A percentile compares a stretch with the other conserved stretches of the same genome.
These are phyloP conservation scores for Urocitellus parryii DNA, from an alignment of 2,113 vertebrate species.

Conservation along the genomic window DNA sequence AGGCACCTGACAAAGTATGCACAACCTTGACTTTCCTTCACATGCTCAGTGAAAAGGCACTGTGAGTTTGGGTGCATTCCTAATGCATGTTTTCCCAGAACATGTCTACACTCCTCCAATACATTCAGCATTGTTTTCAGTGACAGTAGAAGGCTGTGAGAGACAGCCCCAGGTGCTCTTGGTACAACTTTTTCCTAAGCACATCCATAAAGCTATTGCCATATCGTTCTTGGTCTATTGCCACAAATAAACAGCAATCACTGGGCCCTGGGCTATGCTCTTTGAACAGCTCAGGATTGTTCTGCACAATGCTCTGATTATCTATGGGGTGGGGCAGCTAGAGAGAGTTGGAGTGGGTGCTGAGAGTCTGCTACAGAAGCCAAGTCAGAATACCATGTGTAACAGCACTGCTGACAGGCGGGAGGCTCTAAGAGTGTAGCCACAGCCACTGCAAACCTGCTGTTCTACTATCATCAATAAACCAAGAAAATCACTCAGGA, in stretches of 20 bases:
- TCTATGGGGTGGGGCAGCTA: not conserved
- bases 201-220: slow-evolving; percentile 53
- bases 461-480: not conserved
- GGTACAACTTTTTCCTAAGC: slow-evolving; percentile 66
- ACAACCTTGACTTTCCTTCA: not conserved
- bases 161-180: slow-evolving; percentile 49
- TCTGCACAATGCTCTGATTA: slow-evolving; percentile 64
- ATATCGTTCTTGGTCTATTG: slow-evolving; percentile 64
- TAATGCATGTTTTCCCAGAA: slow-evolving; percentile 44
- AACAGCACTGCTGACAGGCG: not conserved
- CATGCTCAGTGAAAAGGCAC: not conserved
- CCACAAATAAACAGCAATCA: slow-evolving; percentile 63
- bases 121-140: slow-evolving; percentile 59
- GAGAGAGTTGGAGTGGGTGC: not conserved
- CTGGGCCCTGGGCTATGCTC: slow-evolving; percentile 41
- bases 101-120: slow-evolving; percentile 41
- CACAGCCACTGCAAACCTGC: not conserved
- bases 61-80: slow-evolving; percentile 9
- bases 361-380: not conserved
- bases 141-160: slow-evolving; percentile 33
- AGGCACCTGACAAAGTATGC: not conserved
- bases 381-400: not conserved
- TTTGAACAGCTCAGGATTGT: slow-evolving; percentile 61
- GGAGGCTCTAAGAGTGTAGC: not conserved
- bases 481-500: not conserved